Percentiles rank a stretch among this genome's conserved stretches.
These are phyloP conservation scores for Steatocranus sp. DNA, from an alignment of 2,797 vertebrate genomes.

Conservation along the genomic window DNA sequence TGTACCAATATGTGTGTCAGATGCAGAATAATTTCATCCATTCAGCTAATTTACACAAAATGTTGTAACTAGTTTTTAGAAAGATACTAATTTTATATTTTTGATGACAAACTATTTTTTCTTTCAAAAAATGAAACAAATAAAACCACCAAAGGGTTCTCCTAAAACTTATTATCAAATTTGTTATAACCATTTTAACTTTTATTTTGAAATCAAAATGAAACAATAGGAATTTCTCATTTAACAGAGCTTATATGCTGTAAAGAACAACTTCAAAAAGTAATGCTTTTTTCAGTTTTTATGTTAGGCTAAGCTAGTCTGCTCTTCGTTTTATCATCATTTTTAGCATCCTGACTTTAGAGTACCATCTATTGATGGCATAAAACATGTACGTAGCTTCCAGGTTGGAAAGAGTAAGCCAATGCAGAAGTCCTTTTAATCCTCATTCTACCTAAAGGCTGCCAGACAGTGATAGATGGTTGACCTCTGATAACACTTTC, in stretches of 20 bases:
- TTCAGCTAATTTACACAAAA: neutral
- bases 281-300: neutral
- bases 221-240: neutral
- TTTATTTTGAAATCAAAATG: neutral
- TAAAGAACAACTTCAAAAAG: neutral
- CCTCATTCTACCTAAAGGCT: neutral
- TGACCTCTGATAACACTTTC: neutral
- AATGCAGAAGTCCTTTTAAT: neutral
- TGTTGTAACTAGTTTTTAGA: neutral
- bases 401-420: neutral
- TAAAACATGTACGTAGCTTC: neutral
- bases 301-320: neutral
- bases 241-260: neutral
- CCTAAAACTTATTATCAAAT: neutral
- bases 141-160: neutral
- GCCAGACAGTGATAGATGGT: neutral
- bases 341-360: neutral
- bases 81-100: neutral
- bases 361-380: neutral
- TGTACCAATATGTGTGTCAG: neutral
- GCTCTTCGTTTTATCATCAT: neutral
- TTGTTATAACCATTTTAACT: neutral
- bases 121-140: neutral
- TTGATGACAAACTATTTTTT: neutral
- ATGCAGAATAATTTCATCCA: neutral